Evolutionary conservation across 2,888 invertebrate genomes (phyloP), one percentile per base, ranked within the genome.

Genomic region (Pycnomerus fuliginosus): DNA sequence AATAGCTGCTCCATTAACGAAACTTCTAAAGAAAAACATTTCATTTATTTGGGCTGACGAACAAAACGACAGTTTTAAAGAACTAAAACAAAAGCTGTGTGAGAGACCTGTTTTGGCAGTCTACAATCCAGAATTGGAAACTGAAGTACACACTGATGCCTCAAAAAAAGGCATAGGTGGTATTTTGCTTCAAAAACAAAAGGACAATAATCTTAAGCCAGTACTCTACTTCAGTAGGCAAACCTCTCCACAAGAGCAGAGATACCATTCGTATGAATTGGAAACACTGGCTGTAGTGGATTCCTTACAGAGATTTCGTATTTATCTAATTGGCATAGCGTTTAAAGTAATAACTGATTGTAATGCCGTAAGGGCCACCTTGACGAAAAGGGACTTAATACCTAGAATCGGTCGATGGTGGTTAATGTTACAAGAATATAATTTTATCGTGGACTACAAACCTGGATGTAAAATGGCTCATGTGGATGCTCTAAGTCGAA

Each of bases 91-190:
- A 3, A 24, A 23, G 17, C 16, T 45, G 20, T 31, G 14, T 8
- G 8, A 20, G 10, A 13, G 15, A 24, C 49, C 42, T 1, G 33
- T 39, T 14, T 15, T 46, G 3, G 34, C 39, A n/a, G 7, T 35
- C 2, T 50, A 39, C 8, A 13, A 39, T 15, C 39, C 39, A 2
- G 3, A 1, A 1, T 8, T 16, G 11, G 2, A 44, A 39, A 62
- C 56, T 2, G 53, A 59, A 42, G 16, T 57, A 1, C 61, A 60
- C 32, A 56, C 56, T 2, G 59, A 61, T 44, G 61, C 60, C 3
- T 56, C 54, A 20, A 41, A 52, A 29, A 2, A 32, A 3, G 61
- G 62, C 1, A 12, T 61, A 5, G 61, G 52, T 3, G 61, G 48
- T 2, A 56, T 61, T 3, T 20, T 64, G n/a, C 15, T 64, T 3